Base-by-base conservation (phyloP, 2,888 invertebrate genomes). In the Diplolepis rosae region DNA sequence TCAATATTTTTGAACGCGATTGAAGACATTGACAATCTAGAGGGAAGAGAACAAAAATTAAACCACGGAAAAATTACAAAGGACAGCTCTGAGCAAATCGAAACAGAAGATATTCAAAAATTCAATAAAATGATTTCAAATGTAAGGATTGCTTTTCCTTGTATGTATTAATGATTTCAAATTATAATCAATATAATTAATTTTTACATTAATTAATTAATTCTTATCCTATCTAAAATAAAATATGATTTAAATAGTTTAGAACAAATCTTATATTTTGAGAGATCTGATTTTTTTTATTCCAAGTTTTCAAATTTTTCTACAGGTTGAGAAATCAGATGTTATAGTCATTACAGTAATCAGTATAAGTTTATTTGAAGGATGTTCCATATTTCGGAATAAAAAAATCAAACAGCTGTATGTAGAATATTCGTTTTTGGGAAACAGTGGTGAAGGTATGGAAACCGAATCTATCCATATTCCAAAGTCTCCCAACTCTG, bases 391-490 rank as follows among this genome's bases (percentile, higher is more conserved):
- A 5, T 68, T 83, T 72, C 68, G 70, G 2, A 72, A 81, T 74
- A 56, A 79, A 0, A 80, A 83, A 2, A 68, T 82, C 35, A 77
- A 78, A 39, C 72, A 82, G 61, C 75, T 87, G 30, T 87, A 84
- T 68, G 71, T 87, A 3, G 87, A 87, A 67, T 87, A 84, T 69
- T 79, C 82, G 4, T 87, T 87, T 69, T 79, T 87, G 70, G 85
- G 85, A 11, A 72, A 84, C 69, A 71, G 67, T 3, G 87, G 87
- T 3, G 78, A 71, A 3, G 82, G 84, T 27, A 80, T 87, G 79
- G 87, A 87, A 74, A 86, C 87, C 0, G 35, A 77, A 22, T 85
- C 87, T 1, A 24, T 78, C 4, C 61, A 28, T 5, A 79, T 86
- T 9, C 78, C 83, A 9, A 66, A 52, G 28, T 56, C 56, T 18